Conservation (phyloP, 2,113 vertebrate species). For the Microcebus griseorufus region DNA sequence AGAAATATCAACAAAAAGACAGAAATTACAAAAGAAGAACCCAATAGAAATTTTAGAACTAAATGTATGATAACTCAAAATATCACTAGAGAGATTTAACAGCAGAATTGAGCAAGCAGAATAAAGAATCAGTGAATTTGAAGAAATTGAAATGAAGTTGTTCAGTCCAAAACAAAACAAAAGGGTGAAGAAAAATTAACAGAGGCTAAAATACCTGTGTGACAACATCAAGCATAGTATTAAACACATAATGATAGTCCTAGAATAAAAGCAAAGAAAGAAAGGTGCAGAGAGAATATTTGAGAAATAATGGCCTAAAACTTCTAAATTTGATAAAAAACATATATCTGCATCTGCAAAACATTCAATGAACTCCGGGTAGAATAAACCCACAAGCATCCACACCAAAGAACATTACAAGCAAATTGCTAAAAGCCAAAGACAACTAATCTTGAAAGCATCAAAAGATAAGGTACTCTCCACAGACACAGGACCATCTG, state of each 20-base stretch:
- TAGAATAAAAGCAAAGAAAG: background rate
- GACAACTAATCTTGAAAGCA: background rate
- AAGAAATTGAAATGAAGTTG: background rate
- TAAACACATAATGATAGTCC: background rate
- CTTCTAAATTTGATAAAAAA: background rate
- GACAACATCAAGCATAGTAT: background rate
- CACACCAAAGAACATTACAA: background rate
- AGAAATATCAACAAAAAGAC: background rate
- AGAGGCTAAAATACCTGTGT: background rate
- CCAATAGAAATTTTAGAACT: background rate
- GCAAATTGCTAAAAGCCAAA: background rate
- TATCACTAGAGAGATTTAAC: background rate
- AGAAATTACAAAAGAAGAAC: background rate
- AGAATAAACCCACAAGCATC: background rate
- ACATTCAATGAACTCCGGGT: background rate
- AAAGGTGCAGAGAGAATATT: background rate
- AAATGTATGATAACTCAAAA: background rate
- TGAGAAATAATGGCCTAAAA: background rate
- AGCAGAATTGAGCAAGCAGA: too few relatives aligned
- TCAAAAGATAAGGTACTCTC: background rate
- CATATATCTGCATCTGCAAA: background rate
- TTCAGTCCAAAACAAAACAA: too few relatives aligned
- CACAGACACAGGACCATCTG: background rate
- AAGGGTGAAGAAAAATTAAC: background rate
- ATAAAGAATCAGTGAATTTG: background rate